Conservation (phyloP, 2,888 invertebrate species). For the Pollenia angustigena region DNA sequence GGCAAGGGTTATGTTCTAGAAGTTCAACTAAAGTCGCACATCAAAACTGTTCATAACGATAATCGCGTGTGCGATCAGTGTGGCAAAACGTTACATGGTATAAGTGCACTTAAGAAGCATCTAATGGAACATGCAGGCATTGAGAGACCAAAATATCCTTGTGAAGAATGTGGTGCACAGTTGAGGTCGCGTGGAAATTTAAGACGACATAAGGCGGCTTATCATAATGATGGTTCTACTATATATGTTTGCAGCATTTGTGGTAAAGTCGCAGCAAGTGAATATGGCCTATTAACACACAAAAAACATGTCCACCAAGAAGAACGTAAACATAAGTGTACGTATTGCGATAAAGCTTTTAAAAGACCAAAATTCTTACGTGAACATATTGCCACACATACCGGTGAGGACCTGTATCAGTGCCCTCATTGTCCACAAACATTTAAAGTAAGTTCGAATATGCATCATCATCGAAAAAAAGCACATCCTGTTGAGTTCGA, state of each 20-base stretch:
- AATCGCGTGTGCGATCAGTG: constrained; percentile 72
- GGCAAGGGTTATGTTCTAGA: constrained; percentile 73
- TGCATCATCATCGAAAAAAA: constrained; percentile 78
- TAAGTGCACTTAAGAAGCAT: constrained; percentile 67
- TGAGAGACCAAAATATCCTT: constrained; percentile 70
- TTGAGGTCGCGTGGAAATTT: constrained; percentile 72
- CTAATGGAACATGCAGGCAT: constrained; percentile 68
- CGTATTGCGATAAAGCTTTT: constrained; percentile 76
- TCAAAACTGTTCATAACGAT: constrained; percentile 69
- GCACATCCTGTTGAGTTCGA: constrained; percentile 76
- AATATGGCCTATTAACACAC: constrained; percentile 74
- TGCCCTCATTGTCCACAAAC: constrained; percentile 78
- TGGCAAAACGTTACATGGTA: constrained; percentile 71
- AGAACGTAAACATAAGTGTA: constrained; percentile 75
- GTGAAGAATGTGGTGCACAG: constrained; percentile 74
- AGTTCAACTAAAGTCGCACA: constrained; percentile 70
- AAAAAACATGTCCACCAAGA: constrained; percentile 76
- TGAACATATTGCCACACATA: constrained; percentile 78
- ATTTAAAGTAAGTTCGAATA: constrained; percentile 77
- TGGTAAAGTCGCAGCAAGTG: constrained; percentile 74
- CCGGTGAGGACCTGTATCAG: constrained; percentile 76
- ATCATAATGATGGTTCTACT: constrained; percentile 74
- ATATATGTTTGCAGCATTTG: constrained; percentile 75
- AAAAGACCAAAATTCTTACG: constrained; percentile 72
- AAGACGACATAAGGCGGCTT: constrained; percentile 73